Evolutionary conservation across 2,113 vertebrate genomes (phyloP).

Genomic region (Boleophthalmus pectinirostris): DNA sequence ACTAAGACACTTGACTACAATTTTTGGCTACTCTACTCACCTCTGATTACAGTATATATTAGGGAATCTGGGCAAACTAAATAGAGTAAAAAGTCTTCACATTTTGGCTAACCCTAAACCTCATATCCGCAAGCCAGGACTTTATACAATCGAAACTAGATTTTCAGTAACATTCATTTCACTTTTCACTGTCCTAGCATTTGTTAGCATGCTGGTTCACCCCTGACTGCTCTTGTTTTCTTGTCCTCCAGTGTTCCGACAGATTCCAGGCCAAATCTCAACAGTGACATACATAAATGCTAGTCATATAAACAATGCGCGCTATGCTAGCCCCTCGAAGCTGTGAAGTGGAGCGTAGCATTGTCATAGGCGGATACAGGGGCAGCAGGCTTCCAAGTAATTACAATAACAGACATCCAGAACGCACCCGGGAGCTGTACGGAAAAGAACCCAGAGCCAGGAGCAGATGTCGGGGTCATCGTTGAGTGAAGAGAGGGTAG

Average conservation of each 20-base stretch:
- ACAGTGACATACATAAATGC: slow-evolving; percentile 13
- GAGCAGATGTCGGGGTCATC: slow-evolving; percentile 37
- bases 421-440: slow-evolving; percentile 39
- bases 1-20: no score
- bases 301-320: slow-evolving; percentile 19
- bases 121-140: no score
- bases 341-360: slow-evolving; percentile 29
- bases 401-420: slow-evolving; percentile 30
- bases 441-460: slow-evolving; percentile 31
- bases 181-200: neutral
- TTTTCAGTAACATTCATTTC: neutral
- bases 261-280: slow-evolving; percentile 34
- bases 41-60: no score
- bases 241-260: slow-evolving; percentile 36
- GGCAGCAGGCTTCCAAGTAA: slow-evolving; percentile 27
- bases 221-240: neutral
- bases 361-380: slow-evolving; percentile 26
- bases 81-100: no score
- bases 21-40: no score
- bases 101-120: no score
- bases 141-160: no score
- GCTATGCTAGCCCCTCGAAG: slow-evolving; percentile 16
- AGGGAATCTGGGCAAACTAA: no score
- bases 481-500: slow-evolving; percentile 30
- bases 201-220: slow-evolving; percentile 1